Percentiles rank a stretch among this genome's conserved stretches.
These are phyloP conservation scores for Actenoides hombroni DNA, from an alignment of 2,113 vertebrate species.

Conservation along the genomic window DNA sequence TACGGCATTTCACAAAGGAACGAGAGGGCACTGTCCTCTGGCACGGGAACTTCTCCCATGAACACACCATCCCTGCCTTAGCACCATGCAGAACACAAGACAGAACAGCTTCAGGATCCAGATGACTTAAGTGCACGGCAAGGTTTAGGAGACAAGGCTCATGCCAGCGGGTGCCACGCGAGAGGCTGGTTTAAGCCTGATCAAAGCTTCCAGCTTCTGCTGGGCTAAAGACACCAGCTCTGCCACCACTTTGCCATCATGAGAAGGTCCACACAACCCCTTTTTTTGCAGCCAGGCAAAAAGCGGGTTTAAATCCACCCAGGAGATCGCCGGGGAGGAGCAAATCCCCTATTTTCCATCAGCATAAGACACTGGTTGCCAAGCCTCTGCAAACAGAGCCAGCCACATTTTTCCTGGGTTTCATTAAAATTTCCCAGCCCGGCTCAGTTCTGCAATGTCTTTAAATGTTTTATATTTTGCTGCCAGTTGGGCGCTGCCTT, in stretches of 20 bases:
- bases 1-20: not conserved
- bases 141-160: fast-evolving
- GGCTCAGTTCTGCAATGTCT: not conserved
- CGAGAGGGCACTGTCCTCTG: not conserved
- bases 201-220: not conserved
- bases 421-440: constrained; percentile 4
- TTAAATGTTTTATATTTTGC: constrained; percentile 32
- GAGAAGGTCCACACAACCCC: not conserved
- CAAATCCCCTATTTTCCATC: not conserved
- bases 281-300: not conserved
- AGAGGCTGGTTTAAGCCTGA: not conserved
- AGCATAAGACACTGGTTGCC: not conserved
- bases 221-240: not conserved
- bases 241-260: fast-evolving
- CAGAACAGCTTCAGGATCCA: not conserved
- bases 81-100: not conserved
- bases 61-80: not conserved
- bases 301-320: not conserved
- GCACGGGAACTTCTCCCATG: fast-evolving
- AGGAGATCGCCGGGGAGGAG: not conserved
- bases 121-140: fast-evolving
- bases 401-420: not conserved
- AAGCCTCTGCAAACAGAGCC: not conserved
- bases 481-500: not conserved
- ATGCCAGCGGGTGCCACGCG: fast-evolving